Evolutionary conservation across 1,140 invertebrate genomes (phyloP), one percentile per base, ranked within the genome.

Genomic region (Caenorhabditis inopinata): DNA sequence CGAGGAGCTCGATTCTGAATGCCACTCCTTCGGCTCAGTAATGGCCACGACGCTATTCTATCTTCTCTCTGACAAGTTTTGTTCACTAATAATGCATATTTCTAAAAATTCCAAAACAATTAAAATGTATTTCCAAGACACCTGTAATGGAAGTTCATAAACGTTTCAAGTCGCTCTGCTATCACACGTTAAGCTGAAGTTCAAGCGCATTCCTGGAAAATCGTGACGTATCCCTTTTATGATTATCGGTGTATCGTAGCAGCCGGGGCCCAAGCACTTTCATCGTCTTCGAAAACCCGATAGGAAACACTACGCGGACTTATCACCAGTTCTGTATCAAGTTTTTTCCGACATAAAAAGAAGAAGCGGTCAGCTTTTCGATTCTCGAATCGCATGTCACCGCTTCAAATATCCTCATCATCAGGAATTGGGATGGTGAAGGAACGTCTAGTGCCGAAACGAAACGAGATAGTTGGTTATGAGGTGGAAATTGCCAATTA

Each of bases 281-380:
- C 58, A 35, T 42, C 25, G 12, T 9, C 18, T 9, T 21, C 51
- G n/a, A 11, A 68, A 58, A 68, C 58, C 32, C 58, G 58, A 68
- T 68, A 68, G 32, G 32, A 68, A 68, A 68, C 58, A 38, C 32
- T 32, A 62, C 14, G 29, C 29, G 58, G 58, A 68, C 58, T 68
- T 68, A 68, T 68, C 58, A 68, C 58, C 58, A 68, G 58, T 68
- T 68, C 58, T 68, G 7, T 68, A 68, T 68, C 58, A 68, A 68
- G 58, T 68, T 68, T 68, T 68, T 25, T 18, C 21, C 32, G n/a
- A 68, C 35, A 68, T 68, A 68, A 68, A 68, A 68, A 11, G 32
- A 38, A 68, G 58, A 68, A 35, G 58, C 32, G 58, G 58, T 68
- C 58, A 68, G 58, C 58, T 68, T 68, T 68, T 68, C 32, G 58